Percentiles rank a stretch among this genome's conserved stretches.
Conservation (phyloP, 2,888 invertebrate genomes). For the Spilosoma lubricipeda region DNA sequence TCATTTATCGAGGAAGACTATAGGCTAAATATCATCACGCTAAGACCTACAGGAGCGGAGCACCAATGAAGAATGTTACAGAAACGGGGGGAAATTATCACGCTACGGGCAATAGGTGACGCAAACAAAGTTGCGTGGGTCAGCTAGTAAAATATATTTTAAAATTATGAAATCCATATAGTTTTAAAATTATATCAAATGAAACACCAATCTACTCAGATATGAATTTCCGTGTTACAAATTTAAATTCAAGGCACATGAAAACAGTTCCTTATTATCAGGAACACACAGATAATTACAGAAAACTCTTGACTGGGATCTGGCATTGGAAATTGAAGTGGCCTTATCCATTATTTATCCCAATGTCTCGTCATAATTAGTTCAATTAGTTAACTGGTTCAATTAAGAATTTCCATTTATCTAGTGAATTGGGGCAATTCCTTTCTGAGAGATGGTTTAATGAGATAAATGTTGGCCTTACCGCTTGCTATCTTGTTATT, state of each 20-base stretch:
- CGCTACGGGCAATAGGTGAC: no score
- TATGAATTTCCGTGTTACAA: background rate
- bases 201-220: background rate
- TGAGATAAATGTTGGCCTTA: slow-evolving; percentile 41
- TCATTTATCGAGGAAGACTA: no score
- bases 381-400: slow-evolving; percentile 58
- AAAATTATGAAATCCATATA: background rate
- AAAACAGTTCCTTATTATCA: slow-evolving; percentile 19
- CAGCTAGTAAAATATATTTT: no score
- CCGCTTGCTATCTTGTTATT: slow-evolving; percentile 38
- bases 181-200: background rate
- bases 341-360: slow-evolving; percentile 52
- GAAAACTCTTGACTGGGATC: slow-evolving; percentile 26
- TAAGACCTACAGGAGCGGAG: no score
- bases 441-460: slow-evolving; percentile 46
- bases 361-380: slow-evolving; percentile 56
- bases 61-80: no score
- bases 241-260: slow-evolving; percentile 9
- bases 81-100: no score
- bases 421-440: slow-evolving; percentile 46
- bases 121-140: no score
- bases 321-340: slow-evolving; percentile 43
- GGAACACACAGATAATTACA: slow-evolving; percentile 28
- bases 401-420: slow-evolving; percentile 56
- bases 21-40: no score